Evolutionary conservation across 1,140 invertebrate species (phyloP).

Genomic region (Hormaphis cornu): DNA sequence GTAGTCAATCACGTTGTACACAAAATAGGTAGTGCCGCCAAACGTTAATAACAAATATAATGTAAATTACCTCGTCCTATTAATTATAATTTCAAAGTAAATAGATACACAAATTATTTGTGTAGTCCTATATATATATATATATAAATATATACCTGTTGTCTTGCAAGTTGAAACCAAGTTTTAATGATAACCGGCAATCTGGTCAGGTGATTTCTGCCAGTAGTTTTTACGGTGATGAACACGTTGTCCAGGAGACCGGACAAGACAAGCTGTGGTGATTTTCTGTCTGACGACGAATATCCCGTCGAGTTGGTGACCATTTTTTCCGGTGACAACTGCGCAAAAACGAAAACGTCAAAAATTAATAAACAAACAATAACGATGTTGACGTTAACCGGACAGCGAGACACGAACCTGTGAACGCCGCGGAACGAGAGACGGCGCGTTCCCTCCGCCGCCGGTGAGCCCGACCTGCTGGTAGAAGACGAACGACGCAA

Average conservation of each 20-base stretch:
- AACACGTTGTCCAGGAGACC: conserved; percentile 57
- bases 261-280: not conserved
- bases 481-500: conserved; percentile 12
- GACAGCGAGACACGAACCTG: not conserved
- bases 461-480: conserved; percentile 17
- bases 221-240: conserved; percentile 89
- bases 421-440: not conserved
- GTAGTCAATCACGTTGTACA: too few species aligned
- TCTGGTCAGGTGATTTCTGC: conserved; percentile 71
- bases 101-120: too few species aligned
- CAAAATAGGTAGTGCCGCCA: too few species aligned
- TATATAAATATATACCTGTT: conserved; percentile 59
- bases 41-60: too few species aligned
- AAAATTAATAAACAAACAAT: not conserved
- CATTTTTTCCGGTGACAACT: not conserved
- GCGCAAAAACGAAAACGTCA: too few species aligned
- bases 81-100: too few species aligned
- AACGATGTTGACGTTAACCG: not conserved
- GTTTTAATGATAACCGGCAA: conserved; percentile 81
- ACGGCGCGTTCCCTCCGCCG: conserved; percentile 15
- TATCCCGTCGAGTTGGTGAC: not conserved
- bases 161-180: conserved; percentile 82
- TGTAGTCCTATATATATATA: too few species aligned
- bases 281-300: not conserved
- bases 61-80: too few species aligned